Percentiles rank a stretch among this genome's conserved stretches.
Conservation (phyloP, 2,113 vertebrate species). For the Dryoscopus gambensis region DNA sequence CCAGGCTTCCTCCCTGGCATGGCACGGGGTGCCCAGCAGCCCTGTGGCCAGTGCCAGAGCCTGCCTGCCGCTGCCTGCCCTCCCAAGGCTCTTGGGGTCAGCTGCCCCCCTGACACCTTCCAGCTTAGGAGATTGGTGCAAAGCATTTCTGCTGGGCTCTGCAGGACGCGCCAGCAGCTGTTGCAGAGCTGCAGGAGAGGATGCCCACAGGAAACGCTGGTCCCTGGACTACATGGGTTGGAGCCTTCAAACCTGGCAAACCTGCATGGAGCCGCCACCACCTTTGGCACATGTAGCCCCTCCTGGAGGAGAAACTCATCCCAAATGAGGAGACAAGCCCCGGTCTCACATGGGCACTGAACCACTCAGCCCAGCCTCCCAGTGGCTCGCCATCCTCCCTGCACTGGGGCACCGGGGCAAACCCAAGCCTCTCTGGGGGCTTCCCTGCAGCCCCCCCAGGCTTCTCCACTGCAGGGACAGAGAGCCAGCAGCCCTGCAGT, state of each 20-base stretch:
- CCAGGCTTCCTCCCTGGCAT: not conserved
- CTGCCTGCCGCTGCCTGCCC: rapidly evolving
- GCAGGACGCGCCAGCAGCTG: not conserved
- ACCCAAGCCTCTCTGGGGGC: not conserved
- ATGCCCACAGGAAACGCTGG: rapidly evolving
- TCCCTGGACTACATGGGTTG: rapidly evolving
- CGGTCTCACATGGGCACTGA: not conserved
- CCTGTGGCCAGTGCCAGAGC: not conserved
- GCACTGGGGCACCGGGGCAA: rapidly evolving
- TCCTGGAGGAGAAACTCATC: not conserved
- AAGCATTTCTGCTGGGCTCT: not conserved
- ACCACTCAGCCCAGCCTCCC: not conserved
- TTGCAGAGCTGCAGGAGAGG: not conserved
- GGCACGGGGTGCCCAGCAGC: rapidly evolving
- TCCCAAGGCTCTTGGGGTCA: not conserved
- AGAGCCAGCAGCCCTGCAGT: not conserved
- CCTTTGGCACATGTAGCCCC: not conserved
- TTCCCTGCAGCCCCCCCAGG: not conserved
- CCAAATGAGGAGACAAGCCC: not conserved
- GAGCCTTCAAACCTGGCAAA: not conserved
- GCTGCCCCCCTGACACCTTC: not conserved
- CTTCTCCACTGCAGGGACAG: not conserved
- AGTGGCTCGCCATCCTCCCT: not conserved
- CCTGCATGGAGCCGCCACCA: not conserved
- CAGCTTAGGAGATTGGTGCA: not conserved